Evolutionary conservation across 2,113 vertebrate genomes (phyloP).

Genomic region (Colistium nudipinnis): DNA sequence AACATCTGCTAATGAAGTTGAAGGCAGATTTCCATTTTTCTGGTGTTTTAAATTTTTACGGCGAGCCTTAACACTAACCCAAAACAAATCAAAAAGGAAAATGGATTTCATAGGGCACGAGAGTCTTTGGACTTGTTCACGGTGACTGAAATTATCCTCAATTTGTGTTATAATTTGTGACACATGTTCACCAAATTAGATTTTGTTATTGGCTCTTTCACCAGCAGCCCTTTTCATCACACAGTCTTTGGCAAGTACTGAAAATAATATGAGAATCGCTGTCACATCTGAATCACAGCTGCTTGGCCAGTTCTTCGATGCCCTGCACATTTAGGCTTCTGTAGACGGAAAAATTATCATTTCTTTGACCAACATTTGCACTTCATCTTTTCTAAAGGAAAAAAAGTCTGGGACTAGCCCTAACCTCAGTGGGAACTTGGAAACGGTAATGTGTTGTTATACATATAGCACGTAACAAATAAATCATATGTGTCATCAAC

Average conservation of each 20-base stretch:
- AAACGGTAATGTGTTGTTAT: neutral
- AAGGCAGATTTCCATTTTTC: neutral
- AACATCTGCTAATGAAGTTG: neutral
- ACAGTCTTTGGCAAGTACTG: neutral
- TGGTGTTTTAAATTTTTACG: conserved; percentile 4
- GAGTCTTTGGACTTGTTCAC: conserved; percentile 5
- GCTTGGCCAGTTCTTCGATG: neutral
- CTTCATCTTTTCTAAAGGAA: neutral
- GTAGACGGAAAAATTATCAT: neutral
- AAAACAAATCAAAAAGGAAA: conserved; percentile 1
- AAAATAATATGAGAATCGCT: conserved; percentile 13
- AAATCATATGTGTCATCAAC: neutral
- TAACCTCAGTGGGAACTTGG: neutral
- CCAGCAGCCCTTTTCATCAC: conserved; percentile 12
- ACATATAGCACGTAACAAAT: too few relatives aligned
- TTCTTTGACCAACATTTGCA: neutral
- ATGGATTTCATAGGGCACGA: neutral
- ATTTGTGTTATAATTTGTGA: conserved; percentile 41
- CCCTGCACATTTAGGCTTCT: neutral
- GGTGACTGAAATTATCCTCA: neutral
- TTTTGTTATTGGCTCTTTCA: conserved; percentile 28
- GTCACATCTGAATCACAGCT: conserved; percentile 20
- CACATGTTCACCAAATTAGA: conserved; percentile 30
- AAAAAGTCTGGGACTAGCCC: neutral
- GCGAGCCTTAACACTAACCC: neutral